Evolutionary conservation across 2,113 vertebrate species (phyloP).

Genomic region (Halichoerus grypus): DNA sequence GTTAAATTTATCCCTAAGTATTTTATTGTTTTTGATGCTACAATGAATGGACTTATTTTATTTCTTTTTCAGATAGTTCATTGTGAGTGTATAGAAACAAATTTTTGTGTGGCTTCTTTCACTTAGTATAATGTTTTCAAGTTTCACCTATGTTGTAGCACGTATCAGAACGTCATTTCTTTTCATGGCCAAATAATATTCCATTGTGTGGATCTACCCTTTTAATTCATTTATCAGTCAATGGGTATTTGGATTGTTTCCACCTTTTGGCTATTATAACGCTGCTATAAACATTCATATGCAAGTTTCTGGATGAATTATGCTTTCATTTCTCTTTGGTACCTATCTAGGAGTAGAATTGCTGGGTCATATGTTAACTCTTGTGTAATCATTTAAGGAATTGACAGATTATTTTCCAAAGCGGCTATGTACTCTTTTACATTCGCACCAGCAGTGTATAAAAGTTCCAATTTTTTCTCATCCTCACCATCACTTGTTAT

Average conservation of each 20-base stretch:
- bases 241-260: neutral
- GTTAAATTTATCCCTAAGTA: neutral
- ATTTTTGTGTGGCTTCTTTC: constrained; percentile 26
- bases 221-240: neutral
- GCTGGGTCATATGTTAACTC: neutral
- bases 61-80: neutral
- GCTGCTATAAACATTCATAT: neutral
- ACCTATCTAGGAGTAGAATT: neutral
- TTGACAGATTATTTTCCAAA: neutral
- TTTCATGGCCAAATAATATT: neutral
- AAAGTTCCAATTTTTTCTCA: neutral
- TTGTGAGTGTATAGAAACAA: neutral
- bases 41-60: neutral
- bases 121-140: neutral
- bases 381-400: neutral
- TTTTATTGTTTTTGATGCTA: constrained; percentile 9
- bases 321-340: neutral
- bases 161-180: neutral
- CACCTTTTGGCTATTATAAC: constrained; percentile 1
- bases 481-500: neutral
- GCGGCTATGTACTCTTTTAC: neutral
- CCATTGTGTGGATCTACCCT: neutral
- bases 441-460: neutral
- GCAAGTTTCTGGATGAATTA: neutral
- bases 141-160: neutral